These are phyloP conservation scores for Crocuta crocuta DNA, from an alignment of 2,113 vertebrate species.

Conservation along the genomic window DNA sequence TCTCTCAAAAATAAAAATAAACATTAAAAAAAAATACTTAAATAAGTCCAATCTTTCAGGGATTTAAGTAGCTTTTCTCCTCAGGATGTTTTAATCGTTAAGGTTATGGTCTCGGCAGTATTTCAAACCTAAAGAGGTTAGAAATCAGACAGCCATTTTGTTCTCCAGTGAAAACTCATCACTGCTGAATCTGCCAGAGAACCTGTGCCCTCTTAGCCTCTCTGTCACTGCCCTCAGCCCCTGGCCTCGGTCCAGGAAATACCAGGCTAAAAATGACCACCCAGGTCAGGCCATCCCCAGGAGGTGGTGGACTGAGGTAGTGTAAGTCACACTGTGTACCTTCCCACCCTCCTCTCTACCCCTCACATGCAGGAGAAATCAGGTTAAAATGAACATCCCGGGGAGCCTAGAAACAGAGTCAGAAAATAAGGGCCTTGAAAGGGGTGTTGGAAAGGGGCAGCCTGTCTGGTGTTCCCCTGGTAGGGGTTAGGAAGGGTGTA, in stretches of 20 bases:
- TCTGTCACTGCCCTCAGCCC: slow-evolving; percentile 39
- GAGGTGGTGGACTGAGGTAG: slow-evolving; percentile 50
- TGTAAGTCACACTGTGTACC: slow-evolving; percentile 59
- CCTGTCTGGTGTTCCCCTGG: neutral
- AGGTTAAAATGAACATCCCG: slow-evolving; percentile 31
- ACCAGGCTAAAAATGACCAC: slow-evolving; percentile 79
- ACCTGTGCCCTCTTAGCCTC: slow-evolving; percentile 53
- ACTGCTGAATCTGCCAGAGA: slow-evolving; percentile 36
- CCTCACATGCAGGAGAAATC: slow-evolving; percentile 12
- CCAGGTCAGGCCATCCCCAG: slow-evolving; percentile 70
- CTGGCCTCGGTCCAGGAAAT: slow-evolving; percentile 70
- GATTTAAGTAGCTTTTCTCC: slow-evolving; percentile 45
- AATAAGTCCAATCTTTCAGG: neutral
- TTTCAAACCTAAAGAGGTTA: slow-evolving; percentile 54
- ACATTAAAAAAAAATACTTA: no score
- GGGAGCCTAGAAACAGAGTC: neutral
- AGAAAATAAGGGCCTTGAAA: slow-evolving; percentile 7
- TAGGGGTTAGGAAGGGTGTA: neutral
- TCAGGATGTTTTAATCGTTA: slow-evolving; percentile 61
- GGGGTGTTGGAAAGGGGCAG: neutral
- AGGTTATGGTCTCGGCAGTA: neutral
- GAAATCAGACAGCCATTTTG: slow-evolving; percentile 36
- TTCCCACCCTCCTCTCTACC: neutral
- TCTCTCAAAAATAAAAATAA: no score
- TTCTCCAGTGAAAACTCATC: slow-evolving; percentile 49